These are phyloP conservation scores for Caenorhabditis brenneri DNA, from an alignment of 1,140 invertebrate genomes.

Conservation along the genomic window DNA sequence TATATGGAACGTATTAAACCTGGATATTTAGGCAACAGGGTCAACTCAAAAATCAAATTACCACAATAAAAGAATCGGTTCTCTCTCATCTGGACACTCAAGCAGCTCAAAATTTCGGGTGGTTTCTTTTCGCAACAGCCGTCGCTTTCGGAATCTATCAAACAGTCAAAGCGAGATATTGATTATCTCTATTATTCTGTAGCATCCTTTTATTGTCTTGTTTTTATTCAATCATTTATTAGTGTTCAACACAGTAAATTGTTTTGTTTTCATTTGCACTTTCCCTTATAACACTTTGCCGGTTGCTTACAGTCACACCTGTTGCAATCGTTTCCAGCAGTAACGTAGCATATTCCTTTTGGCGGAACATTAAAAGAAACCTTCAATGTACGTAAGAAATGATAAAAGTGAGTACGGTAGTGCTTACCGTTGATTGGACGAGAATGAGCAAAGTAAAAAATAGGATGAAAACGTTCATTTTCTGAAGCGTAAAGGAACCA, in stretches of 20 bases:
- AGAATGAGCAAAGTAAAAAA: neutral
- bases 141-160: neutral
- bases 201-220: neutral
- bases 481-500: neutral
- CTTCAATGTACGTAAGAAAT: neutral
- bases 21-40: no score
- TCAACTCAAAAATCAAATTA: no score
- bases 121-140: neutral
- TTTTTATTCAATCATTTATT: neutral
- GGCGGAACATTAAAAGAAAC: conserved; percentile 29
- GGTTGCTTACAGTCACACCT: conserved; percentile 23
- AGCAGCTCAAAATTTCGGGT: neutral
- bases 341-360: neutral
- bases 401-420: neutral
- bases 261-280: neutral
- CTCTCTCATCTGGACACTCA: neutral
- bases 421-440: neutral
- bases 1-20: no score
- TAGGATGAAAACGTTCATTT: neutral
- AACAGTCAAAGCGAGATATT: no score
- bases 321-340: neutral
- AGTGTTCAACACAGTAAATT: neutral
- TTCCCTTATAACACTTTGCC: conserved; percentile 24
- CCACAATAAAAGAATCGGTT: neutral
- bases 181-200: no score